phyloP scores from a whole-genome alignment of 2,113 vertebrate species.

The Campylomormyrus numenius region DNA sequence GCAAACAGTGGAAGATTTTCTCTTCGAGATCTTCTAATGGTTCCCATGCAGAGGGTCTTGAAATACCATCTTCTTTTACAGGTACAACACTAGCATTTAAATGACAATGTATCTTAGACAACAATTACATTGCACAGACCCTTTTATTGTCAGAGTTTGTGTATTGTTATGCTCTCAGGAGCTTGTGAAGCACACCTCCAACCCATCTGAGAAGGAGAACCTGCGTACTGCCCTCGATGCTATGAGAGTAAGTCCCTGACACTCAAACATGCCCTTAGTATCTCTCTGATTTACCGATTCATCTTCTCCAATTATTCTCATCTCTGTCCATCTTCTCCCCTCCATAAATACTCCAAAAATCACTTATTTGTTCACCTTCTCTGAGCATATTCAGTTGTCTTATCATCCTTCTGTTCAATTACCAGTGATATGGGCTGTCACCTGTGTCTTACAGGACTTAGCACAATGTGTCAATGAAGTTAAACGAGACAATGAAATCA shows the following conservation, averaged over 20 bases:
- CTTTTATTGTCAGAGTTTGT: neutral
- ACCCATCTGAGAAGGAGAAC: slow-evolving; percentile 71
- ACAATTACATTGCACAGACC: neutral
- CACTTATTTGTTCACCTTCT: neutral
- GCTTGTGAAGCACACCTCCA: slow-evolving; percentile 75
- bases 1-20: slow-evolving; percentile 83
- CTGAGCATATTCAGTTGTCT: neutral
- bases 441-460: slow-evolving; percentile 50
- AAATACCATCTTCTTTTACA: slow-evolving; percentile 81
- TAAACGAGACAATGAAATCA: slow-evolving; percentile 63
- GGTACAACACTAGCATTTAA: slow-evolving; percentile 38
- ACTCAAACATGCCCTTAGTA: neutral
- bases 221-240: slow-evolving; percentile 73
- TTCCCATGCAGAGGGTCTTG: slow-evolving; percentile 85
- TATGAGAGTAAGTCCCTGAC: slow-evolving; percentile 60
- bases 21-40: slow-evolving; percentile 83
- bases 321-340: neutral
- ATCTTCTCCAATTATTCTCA: neutral
- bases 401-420: neutral
- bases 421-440: too few species aligned
- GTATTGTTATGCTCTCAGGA: slow-evolving; percentile 69
- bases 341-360: neutral
- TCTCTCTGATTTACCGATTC: neutral
- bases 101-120: slow-evolving; percentile 7
- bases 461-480: slow-evolving; percentile 67